These are phyloP conservation scores for Lutraria rhynchaena DNA, from an alignment of 1,140 invertebrate species.

Conservation along the genomic window DNA sequence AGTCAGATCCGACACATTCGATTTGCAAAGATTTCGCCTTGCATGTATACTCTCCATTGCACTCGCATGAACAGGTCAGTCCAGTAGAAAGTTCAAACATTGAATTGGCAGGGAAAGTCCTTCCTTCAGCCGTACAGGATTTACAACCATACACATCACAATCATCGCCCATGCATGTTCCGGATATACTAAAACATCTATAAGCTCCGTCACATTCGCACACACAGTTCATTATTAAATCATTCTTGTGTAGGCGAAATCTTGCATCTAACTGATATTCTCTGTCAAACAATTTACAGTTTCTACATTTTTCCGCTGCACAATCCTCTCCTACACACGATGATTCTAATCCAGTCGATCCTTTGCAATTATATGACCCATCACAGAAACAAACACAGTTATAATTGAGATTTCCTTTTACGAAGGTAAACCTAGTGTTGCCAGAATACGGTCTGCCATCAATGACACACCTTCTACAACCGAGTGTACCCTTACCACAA, in stretches of 20 bases:
- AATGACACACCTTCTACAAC: constrained; percentile 63
- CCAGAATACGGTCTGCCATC: constrained; percentile 64
- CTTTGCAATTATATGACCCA: constrained; percentile 66
- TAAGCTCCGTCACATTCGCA: constrained; percentile 60
- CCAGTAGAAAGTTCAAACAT: constrained; percentile 20
- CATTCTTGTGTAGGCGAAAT: constrained; percentile 40
- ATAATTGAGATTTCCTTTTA: constrained; percentile 60
- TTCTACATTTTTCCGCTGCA: constrained; percentile 36
- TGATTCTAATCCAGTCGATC: constrained; percentile 35
- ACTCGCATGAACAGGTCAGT: constrained; percentile 38
- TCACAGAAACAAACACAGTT: constrained; percentile 70
- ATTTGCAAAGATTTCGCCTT: constrained; percentile 10
- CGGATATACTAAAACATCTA: constrained; percentile 43
- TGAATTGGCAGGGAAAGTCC: constrained; percentile 17
- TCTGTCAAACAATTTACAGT: constrained; percentile 22
- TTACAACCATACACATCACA: constrained; percentile 55
- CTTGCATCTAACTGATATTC: constrained; percentile 42
- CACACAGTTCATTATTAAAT: constrained; percentile 50
- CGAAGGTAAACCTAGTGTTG: constrained; percentile 65
- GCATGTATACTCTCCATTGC: constrained; percentile 49
- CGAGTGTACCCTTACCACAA: constrained; percentile 41
- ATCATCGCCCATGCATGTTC: constrained; percentile 24
- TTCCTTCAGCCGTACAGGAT: constrained; percentile 32
- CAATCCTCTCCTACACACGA: constrained; percentile 40
- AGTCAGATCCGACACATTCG: constrained; percentile 28